phyloP scores from a whole-genome alignment of 2,888 invertebrate genomes.

The Pandemis corylana region DNA sequence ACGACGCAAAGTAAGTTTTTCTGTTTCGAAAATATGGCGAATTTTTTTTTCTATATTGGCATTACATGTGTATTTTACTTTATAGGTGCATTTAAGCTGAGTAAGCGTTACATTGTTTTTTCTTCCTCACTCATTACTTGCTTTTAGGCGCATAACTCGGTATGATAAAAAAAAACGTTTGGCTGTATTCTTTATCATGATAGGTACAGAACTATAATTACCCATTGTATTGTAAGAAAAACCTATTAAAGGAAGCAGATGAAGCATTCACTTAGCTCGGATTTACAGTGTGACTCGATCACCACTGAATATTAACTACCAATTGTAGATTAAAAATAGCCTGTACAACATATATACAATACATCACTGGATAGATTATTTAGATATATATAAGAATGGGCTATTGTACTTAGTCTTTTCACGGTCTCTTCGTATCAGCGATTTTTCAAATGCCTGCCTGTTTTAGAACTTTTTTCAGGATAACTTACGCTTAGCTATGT shows the following conservation, averaged over 20 bases:
- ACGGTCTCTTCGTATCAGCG: too few relatives aligned
- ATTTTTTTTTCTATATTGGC: not conserved
- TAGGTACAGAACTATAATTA: not conserved
- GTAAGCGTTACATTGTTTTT: not conserved
- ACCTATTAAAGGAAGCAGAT: not conserved
- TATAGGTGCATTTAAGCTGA: conserved; percentile 2
- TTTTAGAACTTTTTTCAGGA: too few relatives aligned
- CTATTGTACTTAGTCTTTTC: too few relatives aligned
- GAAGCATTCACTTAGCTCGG: not conserved
- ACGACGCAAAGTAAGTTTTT: conserved; percentile 40
- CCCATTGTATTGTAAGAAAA: not conserved
- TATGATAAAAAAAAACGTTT: not conserved
- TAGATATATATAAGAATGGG: too few relatives aligned
- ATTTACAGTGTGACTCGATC: not conserved
- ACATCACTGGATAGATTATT: too few relatives aligned
- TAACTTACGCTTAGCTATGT: too few relatives aligned
- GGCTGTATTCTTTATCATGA: not conserved
- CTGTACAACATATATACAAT: not conserved
- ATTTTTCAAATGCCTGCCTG: too few relatives aligned
- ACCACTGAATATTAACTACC: not conserved
- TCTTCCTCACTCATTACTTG: not conserved
- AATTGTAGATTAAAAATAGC: too few relatives aligned
- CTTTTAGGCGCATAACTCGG: too few relatives aligned
- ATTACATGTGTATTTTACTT: not conserved
- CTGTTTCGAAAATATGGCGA: not conserved